These are phyloP conservation scores for Yponomeuta evonymella DNA, from an alignment of 2,888 invertebrate genomes.

Conservation along the genomic window DNA sequence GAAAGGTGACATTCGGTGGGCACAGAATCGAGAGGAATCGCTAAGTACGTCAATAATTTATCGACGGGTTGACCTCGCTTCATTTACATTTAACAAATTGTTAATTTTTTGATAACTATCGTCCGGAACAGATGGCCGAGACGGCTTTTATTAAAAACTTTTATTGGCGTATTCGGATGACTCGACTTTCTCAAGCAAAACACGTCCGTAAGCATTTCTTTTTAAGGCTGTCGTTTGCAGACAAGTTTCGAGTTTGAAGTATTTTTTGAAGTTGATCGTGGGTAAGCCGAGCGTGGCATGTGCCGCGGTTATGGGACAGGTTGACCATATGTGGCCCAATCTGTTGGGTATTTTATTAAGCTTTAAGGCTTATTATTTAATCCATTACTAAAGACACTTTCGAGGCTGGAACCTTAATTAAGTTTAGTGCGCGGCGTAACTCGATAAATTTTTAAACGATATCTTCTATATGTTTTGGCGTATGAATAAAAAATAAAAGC, in stretches of 20 bases:
- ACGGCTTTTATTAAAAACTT: conserved; percentile 18
- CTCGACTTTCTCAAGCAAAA: conserved; percentile 24
- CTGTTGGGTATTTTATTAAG: conserved; percentile 63
- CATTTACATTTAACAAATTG: conserved; percentile 76
- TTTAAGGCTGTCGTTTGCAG: conserved; percentile 26
- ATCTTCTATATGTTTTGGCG: not conserved
- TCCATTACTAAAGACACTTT: conserved; percentile 36
- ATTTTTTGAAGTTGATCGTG: conserved; percentile 63
- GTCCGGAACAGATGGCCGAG: conserved; percentile 68
- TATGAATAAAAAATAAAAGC: not conserved
- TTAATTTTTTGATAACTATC: conserved; percentile 75
- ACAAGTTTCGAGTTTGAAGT: conserved; percentile 29
- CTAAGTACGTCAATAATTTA: conserved; percentile 68
- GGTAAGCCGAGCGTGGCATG: conserved; percentile 66
- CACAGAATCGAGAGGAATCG: conserved; percentile 60
- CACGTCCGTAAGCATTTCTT: conserved; percentile 21
- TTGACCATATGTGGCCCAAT: conserved; percentile 74
- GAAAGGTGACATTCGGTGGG: conserved; percentile 72
- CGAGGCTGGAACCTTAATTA: not conserved
- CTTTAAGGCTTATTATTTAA: conserved; percentile 55
- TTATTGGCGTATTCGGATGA: conserved; percentile 23
- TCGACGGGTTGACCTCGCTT: conserved; percentile 64
- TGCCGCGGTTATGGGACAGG: conserved; percentile 72
- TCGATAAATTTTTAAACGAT: not conserved
- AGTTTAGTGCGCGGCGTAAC: not conserved